Percentiles rank a stretch among this genome's conserved stretches.
phyloP scores from a whole-genome alignment of 2,113 vertebrate species.

The Cololabis saira region DNA sequence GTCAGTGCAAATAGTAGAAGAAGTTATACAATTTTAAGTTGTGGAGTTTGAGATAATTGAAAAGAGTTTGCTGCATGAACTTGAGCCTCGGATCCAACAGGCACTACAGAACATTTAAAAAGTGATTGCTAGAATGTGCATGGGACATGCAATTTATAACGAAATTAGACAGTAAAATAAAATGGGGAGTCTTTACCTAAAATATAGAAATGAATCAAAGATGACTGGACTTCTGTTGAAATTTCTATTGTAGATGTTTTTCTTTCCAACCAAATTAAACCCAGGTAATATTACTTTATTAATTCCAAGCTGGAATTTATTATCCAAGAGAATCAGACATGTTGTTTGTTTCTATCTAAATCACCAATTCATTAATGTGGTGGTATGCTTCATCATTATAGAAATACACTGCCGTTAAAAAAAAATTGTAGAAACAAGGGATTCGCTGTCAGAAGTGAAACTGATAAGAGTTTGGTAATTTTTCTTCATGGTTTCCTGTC shows the following conservation, averaged over 20 bases:
- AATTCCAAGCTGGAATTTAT: no score
- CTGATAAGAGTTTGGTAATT: background rate
- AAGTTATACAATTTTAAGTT: constrained; percentile 21
- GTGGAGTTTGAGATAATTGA: constrained; percentile 23
- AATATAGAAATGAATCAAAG: background rate
- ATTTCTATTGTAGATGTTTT: background rate
- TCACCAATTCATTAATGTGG: background rate
- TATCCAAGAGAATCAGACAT: background rate
- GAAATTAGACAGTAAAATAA: constrained; percentile 8
- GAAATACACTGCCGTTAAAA: background rate
- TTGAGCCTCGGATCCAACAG: constrained; percentile 40
- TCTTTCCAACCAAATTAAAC: constrained; percentile 14
- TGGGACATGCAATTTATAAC: constrained; percentile 44
- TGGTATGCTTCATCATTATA: background rate
- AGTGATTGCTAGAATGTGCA: constrained; percentile 23
- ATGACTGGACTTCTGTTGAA: background rate
- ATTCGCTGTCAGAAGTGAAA: background rate
- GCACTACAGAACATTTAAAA: constrained; percentile 10
- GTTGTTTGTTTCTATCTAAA: background rate
- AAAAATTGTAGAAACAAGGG: background rate
- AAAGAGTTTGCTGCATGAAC: constrained; percentile 42
- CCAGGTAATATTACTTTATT: background rate
- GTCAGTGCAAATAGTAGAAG: constrained; percentile 31
- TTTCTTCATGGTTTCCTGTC: background rate
- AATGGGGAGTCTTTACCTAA: background rate